Base-by-base conservation (phyloP, 2,113 vertebrate species). In the Geococcyx californianus region DNA sequence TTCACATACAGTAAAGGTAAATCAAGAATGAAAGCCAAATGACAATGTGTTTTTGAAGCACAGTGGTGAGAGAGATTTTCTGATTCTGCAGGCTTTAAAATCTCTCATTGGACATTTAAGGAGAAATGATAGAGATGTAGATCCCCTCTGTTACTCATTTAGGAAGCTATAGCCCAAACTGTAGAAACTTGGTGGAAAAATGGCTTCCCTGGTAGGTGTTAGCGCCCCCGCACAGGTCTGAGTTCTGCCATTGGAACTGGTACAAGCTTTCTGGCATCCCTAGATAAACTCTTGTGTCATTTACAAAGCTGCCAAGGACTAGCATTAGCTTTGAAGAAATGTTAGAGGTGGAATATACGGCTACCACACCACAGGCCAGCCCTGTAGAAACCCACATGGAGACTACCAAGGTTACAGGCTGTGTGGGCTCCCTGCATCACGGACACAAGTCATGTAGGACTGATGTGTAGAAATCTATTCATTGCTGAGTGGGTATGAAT, bases 361-460 rank as follows among this genome's bases (percentile, higher is more conserved):
- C 15, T 44, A n/a, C 10, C 29, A 21, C 13, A 36, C 4, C 34
- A 23, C 0, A 4, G 52, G 17, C 36, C 72, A 78, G 47, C 20
- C 38, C 60, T 68, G 10, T 24, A 76, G 40, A 82, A 85, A 44
- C 31, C 31, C 16, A 31, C 10, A 2, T 29, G 25, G 70, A 62
- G 59, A 21, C 44, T 45, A 14, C 23, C 31, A 42, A 28, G 24
- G 12, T 69, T 40, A 11, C 16, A n/a, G 28, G 19, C 52, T n/a
- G 31, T 19, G 56, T 33, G 28, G 42, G 21, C 42, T 45, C 21
- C 15, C 26, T 59, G 2, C 33, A 20, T 54, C 49, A 13, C 25
- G 56, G 69, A 8, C 25, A 12, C 0, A 3, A 45, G 36, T 66
- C 4, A 0, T 13, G 13, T 16, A 54, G 18, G 54, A n/a, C 29